These are phyloP conservation scores for Gymnorhina tibicen DNA, from an alignment of 2,113 vertebrate species.

Conservation along the genomic window DNA sequence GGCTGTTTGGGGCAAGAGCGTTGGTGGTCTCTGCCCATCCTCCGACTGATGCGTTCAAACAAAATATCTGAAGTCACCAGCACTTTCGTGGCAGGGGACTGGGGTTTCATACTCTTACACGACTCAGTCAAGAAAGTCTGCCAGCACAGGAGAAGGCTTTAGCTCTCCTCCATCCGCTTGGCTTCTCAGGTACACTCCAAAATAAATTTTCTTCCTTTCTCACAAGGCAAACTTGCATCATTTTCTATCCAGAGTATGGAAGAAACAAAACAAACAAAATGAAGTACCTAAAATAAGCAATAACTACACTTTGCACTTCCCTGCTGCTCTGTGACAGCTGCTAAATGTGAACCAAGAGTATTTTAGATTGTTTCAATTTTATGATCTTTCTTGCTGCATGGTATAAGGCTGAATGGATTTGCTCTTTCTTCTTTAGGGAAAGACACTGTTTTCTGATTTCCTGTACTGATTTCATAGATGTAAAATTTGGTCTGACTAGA, in stretches of 20 bases:
- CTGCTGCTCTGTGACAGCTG: constrained; percentile 1
- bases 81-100: background rate
- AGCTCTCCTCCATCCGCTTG: background rate
- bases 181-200: background rate
- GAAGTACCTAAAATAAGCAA: background rate
- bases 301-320: background rate
- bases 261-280: background rate
- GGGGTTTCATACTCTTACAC: background rate
- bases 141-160: background rate
- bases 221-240: background rate
- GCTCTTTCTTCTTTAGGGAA: background rate
- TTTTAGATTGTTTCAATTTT: background rate
- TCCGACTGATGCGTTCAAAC: accelerated
- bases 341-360: background rate
- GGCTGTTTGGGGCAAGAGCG: background rate
- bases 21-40: constrained; percentile 6
- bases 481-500: background rate
- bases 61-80: background rate
- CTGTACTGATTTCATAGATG: background rate
- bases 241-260: background rate
- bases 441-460: background rate
- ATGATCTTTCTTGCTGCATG: background rate
- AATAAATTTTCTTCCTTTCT: background rate
- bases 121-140: background rate
- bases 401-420: background rate